phyloP scores from a whole-genome alignment of 2,113 vertebrate genomes.

The Rutilus rutilus region DNA sequence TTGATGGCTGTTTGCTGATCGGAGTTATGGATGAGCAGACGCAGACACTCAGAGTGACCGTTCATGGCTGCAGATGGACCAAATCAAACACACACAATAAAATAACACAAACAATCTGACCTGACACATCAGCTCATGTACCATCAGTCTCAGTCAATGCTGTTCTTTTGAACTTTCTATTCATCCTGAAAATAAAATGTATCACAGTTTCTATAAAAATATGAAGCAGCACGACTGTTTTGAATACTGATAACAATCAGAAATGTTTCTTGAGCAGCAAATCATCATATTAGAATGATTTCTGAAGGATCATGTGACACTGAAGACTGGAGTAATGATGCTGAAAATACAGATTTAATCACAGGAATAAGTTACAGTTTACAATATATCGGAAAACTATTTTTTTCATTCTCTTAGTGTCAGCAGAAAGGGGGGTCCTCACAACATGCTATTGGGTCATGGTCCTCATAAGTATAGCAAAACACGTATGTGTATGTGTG shows the following conservation, averaged over 20 bases:
- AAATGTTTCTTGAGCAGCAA: not conserved
- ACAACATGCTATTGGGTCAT: no score
- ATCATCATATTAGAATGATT: not conserved
- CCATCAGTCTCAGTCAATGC: not conserved
- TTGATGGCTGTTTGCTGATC: constrained; percentile 93
- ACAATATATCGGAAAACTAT: no score
- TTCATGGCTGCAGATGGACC: constrained; percentile 83
- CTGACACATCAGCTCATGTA: not conserved
- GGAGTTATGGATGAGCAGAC: constrained; percentile 93
- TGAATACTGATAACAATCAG: not conserved
- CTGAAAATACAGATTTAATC: not conserved
- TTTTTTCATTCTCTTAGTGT: no score
- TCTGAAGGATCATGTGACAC: no score
- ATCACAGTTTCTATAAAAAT: not conserved
- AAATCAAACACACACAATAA: not conserved
- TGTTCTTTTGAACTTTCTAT: not conserved
- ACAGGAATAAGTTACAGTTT: not conserved
- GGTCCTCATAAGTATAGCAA: no score
- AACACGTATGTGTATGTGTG: constrained; percentile 38
- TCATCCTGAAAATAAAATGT: not conserved
- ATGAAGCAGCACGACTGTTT: not conserved
- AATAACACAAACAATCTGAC: not conserved
- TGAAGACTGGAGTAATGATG: not conserved
- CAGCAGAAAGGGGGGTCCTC: no score
- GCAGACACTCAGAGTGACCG: constrained; percentile 95